phyloP scores from a whole-genome alignment of 2,113 vertebrate species.

The Clupea harengus region DNA sequence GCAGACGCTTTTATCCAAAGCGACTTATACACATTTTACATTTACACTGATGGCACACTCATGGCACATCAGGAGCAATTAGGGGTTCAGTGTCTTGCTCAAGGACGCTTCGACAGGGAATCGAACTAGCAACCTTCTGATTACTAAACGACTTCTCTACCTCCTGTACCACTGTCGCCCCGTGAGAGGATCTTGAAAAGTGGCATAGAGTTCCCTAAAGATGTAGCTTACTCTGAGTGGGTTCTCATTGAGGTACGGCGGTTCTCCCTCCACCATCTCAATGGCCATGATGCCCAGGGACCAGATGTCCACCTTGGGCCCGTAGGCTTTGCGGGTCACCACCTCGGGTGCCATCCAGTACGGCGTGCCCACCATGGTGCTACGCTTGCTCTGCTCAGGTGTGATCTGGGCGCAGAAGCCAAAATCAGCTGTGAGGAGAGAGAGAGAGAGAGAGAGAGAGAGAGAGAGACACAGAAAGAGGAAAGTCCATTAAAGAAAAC shows the following conservation, averaged over 20 bases:
- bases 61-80: too few relatives aligned
- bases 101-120: too few relatives aligned
- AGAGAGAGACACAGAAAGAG: not conserved
- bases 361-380: constrained; percentile 96
- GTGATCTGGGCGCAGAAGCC: constrained; percentile 99
- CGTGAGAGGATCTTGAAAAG: too few relatives aligned
- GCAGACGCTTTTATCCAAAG: too few relatives aligned
- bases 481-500: not conserved
- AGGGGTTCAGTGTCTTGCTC: too few relatives aligned
- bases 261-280: constrained; percentile 98
- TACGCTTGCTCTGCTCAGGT: constrained; percentile 95
- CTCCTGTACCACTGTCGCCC: too few relatives aligned
- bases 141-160: too few relatives aligned
- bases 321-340: constrained; percentile 94
- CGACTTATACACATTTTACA: too few relatives aligned
- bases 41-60: too few relatives aligned
- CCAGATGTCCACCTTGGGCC: constrained; percentile 99
- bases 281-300: constrained; percentile 98
- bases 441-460: not conserved
- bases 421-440: constrained; percentile 82
- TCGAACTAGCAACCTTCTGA: too few relatives aligned
- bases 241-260: constrained; percentile 97
- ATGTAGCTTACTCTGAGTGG: constrained; percentile 85
- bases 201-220: too few relatives aligned
- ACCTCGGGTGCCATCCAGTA: constrained; percentile 99